Evolutionary conservation across 2,113 vertebrate species (phyloP), one percentile per base, ranked within the genome.

Genomic region (Machaerirhynchus nigripectus): DNA sequence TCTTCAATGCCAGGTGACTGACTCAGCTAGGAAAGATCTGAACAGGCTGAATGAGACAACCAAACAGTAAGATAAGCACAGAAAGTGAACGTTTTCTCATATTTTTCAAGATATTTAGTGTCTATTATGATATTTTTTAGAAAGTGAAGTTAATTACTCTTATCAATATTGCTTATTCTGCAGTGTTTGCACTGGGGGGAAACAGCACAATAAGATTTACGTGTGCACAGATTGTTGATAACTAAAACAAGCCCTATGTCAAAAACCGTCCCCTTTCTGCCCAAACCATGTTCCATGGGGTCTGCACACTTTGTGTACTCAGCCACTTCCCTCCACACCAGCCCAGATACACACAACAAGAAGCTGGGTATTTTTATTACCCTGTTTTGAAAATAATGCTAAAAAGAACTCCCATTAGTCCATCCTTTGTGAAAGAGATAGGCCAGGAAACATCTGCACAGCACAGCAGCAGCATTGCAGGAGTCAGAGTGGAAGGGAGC

Each of bases 381-480:
- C 17, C 20, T 96, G 84, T 87, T 96, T 96, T 94, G 90, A 87
- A 91, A 84, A 47, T 8, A 84, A 39, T 46, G 63, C 28, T 59
- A 0, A 16, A 60, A 61, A 96, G 74, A 44, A 26, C 78, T 93
- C 65, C 69, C 85, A 60, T 91, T 95, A 87, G 57, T 21, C 70
- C 81, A 64, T 79, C 84, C 85, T 82, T 84, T 94, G 56, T 84
- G 50, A 44, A 63, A 82, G 84, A 89, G 87, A 91, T 27, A 68
- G 44, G 76, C 60, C 95, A 93, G 95, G 95, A 97, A 97, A 96
- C 95, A 96, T 82, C 96, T 96, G 96, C 81, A 31, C 0, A 68
- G 53, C 60, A 17, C 37, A 52, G 33, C 60, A 78, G 56, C 81
- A 84, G 19, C 57, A 3, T 35, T 39, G 9, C 65, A 82, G 69